Evolutionary conservation across 2,888 invertebrate genomes (phyloP).

Genomic region (Athetis lepigone): DNA sequence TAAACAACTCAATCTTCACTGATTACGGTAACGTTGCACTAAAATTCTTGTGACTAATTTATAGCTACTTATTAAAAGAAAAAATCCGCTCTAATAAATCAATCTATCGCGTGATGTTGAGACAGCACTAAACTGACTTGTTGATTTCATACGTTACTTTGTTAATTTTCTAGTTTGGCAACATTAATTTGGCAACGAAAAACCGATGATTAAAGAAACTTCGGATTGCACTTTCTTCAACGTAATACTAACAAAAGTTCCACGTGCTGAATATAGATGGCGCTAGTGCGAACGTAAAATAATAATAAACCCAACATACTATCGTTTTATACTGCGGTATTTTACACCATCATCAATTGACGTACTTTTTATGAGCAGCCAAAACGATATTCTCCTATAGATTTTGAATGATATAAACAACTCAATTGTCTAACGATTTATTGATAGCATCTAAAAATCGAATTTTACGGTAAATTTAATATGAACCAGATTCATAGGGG

Average conservation of each 20-base stretch:
- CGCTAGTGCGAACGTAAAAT: not conserved
- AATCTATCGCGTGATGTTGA: conserved; percentile 25
- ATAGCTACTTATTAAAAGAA: not conserved
- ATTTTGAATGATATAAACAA: no score
- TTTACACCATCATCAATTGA: no score
- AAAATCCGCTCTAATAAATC: conserved; percentile 23
- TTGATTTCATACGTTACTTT: conserved; percentile 18
- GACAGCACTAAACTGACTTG: conserved; percentile 13
- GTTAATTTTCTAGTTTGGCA: conserved; percentile 20
- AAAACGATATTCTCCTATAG: no score
- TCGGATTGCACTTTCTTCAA: not conserved
- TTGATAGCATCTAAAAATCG: no score
- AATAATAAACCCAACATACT: not conserved
- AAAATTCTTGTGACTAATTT: not conserved
- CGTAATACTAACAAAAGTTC: not conserved
- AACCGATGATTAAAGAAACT: not conserved
- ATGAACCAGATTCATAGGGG: no score
- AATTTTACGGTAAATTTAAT: no score
- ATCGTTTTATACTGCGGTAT: not conserved
- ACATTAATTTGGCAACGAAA: conserved; percentile 17
- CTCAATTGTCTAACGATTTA: no score
- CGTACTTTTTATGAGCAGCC: no score
- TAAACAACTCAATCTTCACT: no score
- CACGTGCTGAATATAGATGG: conserved; percentile 20
- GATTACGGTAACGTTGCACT: not conserved